Base-by-base conservation (phyloP, 2,888 invertebrate species). In the Anthoptus insignis region DNA sequence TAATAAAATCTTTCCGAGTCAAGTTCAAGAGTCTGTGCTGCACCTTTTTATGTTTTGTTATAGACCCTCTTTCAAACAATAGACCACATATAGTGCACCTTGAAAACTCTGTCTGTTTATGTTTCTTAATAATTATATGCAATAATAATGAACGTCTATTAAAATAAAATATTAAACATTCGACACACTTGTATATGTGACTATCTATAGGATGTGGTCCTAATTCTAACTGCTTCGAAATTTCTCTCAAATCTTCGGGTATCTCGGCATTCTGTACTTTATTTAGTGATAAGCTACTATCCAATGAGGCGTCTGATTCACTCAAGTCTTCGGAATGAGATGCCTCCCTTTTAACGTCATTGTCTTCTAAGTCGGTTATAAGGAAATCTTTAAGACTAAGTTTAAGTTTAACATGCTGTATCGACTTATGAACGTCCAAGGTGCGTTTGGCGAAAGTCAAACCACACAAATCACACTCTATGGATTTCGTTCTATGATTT, bases 21-120 rank as follows among this genome's bases (percentile, higher is more conserved):
- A 58, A 34, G 1, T 63, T 47, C 6, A 45, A 27, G 13, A 14
- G 16, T 22, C 59, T 11, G 24, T 73, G 73, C 32, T 76, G 75
- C 0, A 60, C 3, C 5, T 34, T 34, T 0, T 57, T 22, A 49
- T 76, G 76, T 16, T 50, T 64, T n/a, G 3, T 1, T 0, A 49
- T 2, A 13, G 49, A 27, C 14, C 24, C 27, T 5, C 8, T 49
- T 14, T 27, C 49, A 49, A 49, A 49, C 3, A 14, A 1, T 11
- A 49, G 16, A 14, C 49, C 49, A 6, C 49, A 49, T 14, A 49
- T 49, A 49, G 24, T 27, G 14, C 49, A 49, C 27, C 3, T 27
- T 14, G 8, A 24, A 14, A 14, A 27, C 1, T 27, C 13, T 6
- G 3, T 9, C 6, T 21, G 45, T 45, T 45, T 1, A 14, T 45